A percentile compares a stretch with the other conserved stretches of the same genome.
phyloP scores from a whole-genome alignment of 1,140 invertebrate genomes.

The Zelostemma sp. region DNA sequence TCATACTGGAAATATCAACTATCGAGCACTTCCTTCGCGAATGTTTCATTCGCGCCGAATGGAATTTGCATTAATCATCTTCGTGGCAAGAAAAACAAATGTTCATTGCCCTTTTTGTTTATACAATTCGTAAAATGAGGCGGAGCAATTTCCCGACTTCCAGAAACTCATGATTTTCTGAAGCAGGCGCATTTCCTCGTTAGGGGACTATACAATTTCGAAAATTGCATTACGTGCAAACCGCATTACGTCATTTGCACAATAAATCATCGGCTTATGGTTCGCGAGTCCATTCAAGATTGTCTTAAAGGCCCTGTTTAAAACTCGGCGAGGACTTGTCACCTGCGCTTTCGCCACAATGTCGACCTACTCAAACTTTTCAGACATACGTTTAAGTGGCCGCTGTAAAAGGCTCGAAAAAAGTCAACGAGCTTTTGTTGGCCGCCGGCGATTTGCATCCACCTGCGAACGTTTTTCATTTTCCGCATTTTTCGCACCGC shows the following conservation, averaged over 20 bases:
- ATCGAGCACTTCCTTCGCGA: background rate
- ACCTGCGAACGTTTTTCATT: no score
- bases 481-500: no score
- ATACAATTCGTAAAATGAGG: background rate
- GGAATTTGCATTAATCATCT: background rate
- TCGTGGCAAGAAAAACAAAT: no score
- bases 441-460: no score
- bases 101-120: background rate
- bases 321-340: background rate
- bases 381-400: background rate
- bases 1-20: background rate
- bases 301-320: background rate
- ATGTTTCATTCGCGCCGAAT: background rate
- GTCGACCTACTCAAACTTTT: slow-evolving; percentile 1
- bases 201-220: no score
- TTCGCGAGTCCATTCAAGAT: background rate
- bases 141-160: background rate
- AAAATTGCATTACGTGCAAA: background rate
- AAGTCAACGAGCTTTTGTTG: no score
- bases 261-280: background rate
- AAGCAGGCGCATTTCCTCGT: no score
- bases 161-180: background rate
- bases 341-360: background rate
- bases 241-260: background rate
- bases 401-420: no score